Conservation (phyloP, 2,888 invertebrate genomes). For the Melipona beecheii region DNA sequence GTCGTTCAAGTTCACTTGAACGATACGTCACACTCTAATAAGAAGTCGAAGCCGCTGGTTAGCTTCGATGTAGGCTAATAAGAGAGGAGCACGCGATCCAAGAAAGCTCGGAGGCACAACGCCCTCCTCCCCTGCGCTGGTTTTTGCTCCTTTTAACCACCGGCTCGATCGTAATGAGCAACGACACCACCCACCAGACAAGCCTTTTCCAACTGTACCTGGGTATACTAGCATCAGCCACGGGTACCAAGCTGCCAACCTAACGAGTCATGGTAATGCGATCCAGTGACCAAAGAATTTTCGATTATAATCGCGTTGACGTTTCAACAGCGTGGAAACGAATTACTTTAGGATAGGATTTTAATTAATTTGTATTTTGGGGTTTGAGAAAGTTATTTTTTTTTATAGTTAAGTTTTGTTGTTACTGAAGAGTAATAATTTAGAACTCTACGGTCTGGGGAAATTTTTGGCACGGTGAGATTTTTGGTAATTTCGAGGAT, state of each 20-base stretch:
- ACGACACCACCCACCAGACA: constrained; percentile 48
- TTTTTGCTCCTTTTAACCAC: constrained; percentile 41
- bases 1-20: constrained; percentile 63
- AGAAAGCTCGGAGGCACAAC: constrained; percentile 44
- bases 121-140: background rate
- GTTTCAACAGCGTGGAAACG: background rate
- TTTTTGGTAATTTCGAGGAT: too few relatives aligned
- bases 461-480: too few relatives aligned
- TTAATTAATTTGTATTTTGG: too few relatives aligned
- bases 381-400: too few relatives aligned
- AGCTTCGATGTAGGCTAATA: constrained; percentile 61
- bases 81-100: constrained; percentile 62
- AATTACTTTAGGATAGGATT: background rate
- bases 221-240: background rate
- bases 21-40: constrained; percentile 70
- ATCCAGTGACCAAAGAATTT: background rate
- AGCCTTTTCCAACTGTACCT: constrained; percentile 39
- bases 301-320: constrained; percentile 7
- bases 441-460: too few relatives aligned
- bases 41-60: constrained; percentile 56
- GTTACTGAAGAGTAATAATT: too few relatives aligned
- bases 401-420: too few relatives aligned
- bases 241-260: background rate
- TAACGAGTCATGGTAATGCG: constrained; percentile 13
- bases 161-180: constrained; percentile 49